Base-by-base conservation (phyloP, 2,888 invertebrate genomes). In the Drosophila fulvimacula region DNA sequence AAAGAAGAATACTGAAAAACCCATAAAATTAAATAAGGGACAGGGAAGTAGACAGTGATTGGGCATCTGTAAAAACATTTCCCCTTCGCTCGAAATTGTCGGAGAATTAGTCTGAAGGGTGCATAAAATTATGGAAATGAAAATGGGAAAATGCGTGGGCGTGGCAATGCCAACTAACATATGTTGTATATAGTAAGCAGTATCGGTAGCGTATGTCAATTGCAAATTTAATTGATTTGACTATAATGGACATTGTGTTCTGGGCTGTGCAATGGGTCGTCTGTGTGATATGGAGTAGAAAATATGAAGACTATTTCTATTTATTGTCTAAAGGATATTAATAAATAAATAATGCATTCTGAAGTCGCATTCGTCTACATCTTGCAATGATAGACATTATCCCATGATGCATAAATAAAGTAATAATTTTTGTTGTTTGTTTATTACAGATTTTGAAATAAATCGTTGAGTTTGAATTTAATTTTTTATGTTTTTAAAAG, bases 51-150 rank as follows among this genome's bases (percentile, higher is more conserved):
- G 36, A 38, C n/a, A n/a, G 49, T 51, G 73, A 46, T 42, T 56
- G 61, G 55, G 48, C 52, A 67, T 46, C 61, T 52, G 61, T 63
- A 46, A 69, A 67, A 72, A 62, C 42, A 61, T 57, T 48, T 64
- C 15, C 36, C 44, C 55, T 49, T 19, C 17, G 27, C 51, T 65
- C 17, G 11, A 55, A 76, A 73, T 62, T 69, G 71, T 69, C 69
- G 59, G 70, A 75, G 75, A 83, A 83, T 86, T 80, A 87, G 75
- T 82, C 67, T 70, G 55, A 62, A 72, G 84, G 83, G 83, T 83
- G 83, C 84, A 83, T 83, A 83, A 83, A 87, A 87, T 84, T 87
- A 84, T 81, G 73, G 79, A 74, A 72, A 79, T 64, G 59, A 52
- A 57, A 46, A 57, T 57, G 57, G 41, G 44, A 66, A 55, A 64